Evolutionary conservation across 2,113 vertebrate genomes (phyloP).

Genomic region (Artemisiospiza belli): DNA sequence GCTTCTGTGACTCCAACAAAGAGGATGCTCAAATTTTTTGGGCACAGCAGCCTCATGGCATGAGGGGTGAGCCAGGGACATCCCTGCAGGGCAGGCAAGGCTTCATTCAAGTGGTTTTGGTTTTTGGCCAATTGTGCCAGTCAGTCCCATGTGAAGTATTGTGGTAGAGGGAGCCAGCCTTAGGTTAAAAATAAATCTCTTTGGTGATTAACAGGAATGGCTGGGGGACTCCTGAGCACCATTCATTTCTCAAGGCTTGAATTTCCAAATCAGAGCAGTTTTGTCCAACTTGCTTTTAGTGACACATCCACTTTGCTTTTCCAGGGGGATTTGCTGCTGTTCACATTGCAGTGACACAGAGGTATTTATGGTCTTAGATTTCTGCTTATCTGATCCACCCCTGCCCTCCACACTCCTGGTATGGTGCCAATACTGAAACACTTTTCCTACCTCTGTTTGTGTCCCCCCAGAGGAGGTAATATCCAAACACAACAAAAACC

Average conservation of each 20-base stretch:
- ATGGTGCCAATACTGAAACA: neutral
- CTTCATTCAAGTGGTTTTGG: neutral
- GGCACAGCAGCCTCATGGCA: neutral
- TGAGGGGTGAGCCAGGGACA: neutral
- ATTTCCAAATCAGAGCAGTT: neutral
- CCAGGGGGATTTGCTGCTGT: neutral
- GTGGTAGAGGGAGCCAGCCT: neutral
- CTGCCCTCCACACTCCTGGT: neutral
- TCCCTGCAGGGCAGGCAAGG: neutral
- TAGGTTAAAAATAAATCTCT: constrained; percentile 5
- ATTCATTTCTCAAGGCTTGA: neutral
- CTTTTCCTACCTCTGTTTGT: neutral
- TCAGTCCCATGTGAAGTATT: neutral
- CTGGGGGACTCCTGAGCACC: neutral
- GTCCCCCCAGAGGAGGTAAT: neutral
- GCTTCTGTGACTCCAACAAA: neutral
- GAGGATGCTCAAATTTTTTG: neutral
- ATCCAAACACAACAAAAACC: neutral
- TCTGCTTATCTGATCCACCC: constrained; percentile 43
- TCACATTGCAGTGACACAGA: neutral
- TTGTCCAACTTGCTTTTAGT: neutral
- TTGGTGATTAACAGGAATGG: neutral
- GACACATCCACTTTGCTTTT: neutral
- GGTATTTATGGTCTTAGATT: constrained; percentile 32
- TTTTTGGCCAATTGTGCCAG: neutral